A percentile compares a stretch with the other conserved stretches of the same genome.
Evolutionary conservation across 2,888 invertebrate species (phyloP).

Genomic region (Cheilosia vernalis): DNA sequence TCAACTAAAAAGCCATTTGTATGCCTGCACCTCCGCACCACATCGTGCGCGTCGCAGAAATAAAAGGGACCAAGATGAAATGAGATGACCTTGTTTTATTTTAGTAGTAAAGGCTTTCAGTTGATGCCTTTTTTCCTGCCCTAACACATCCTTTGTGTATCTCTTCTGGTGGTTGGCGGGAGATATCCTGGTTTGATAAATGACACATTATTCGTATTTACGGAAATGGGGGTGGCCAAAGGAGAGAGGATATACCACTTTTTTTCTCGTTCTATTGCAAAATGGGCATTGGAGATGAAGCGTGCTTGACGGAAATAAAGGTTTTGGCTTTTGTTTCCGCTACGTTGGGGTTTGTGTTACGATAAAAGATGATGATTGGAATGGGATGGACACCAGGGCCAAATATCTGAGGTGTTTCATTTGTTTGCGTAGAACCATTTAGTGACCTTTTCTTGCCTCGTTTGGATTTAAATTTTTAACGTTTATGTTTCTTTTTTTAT

Average conservation of each 20-base stretch:
- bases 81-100: constrained; percentile 65
- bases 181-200: constrained; percentile 70
- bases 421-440: constrained; percentile 19
- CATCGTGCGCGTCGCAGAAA: not conserved
- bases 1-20: constrained; percentile 73
- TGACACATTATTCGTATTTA: constrained; percentile 71
- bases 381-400: constrained; percentile 27
- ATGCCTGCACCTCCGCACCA: constrained; percentile 31
- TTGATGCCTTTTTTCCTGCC: constrained; percentile 35
- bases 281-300: constrained; percentile 40
- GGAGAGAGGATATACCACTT: not conserved
- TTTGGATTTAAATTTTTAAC: constrained; percentile 56
- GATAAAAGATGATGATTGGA: constrained; percentile 64
- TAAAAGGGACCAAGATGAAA: constrained; percentile 46
- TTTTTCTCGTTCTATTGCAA: not conserved
- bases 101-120: constrained; percentile 56
- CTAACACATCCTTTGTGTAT: constrained; percentile 39
- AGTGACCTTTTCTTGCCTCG: constrained; percentile 18
- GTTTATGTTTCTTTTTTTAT: constrained; percentile 36
- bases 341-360: constrained; percentile 57
- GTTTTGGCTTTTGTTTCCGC: constrained; percentile 60
- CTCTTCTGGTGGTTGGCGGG: constrained; percentile 43
- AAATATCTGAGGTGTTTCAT: constrained; percentile 48
- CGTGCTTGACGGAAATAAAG: constrained; percentile 67
- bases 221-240: constrained; percentile 5